phyloP scores from a whole-genome alignment of 2,888 invertebrate species.

The Brachycybe producta region DNA sequence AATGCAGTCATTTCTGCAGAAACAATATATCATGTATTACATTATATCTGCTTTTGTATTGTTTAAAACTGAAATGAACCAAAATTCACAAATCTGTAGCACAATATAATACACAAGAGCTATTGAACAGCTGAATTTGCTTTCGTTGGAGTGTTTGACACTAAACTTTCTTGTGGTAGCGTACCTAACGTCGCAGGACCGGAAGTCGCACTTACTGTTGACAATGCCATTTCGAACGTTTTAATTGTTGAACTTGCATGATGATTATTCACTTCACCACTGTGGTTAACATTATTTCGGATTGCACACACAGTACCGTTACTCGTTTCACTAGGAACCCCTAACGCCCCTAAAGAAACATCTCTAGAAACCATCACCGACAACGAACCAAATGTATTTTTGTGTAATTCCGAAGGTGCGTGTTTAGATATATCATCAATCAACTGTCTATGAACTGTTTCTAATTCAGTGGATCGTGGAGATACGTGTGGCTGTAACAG shows the following conservation, averaged over 20 bases:
- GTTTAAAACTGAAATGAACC: too few relatives aligned
- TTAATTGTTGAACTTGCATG: constrained; percentile 1
- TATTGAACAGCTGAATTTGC: too few relatives aligned
- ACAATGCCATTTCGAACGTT: constrained; percentile 7
- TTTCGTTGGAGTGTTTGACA: too few relatives aligned
- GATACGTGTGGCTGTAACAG: too few relatives aligned
- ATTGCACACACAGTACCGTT: neutral
- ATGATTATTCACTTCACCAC: neutral
- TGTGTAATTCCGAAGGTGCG: neutral
- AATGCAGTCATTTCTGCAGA: too few relatives aligned
- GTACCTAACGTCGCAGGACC: too few relatives aligned
- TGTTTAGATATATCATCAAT: neutral
- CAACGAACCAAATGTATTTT: neutral
- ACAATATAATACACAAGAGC: too few relatives aligned
- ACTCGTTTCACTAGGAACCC: neutral
- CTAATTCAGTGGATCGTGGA: constrained; percentile 3
- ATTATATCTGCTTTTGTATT: too few relatives aligned
- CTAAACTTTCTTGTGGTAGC: too few relatives aligned
- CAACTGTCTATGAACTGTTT: neutral
- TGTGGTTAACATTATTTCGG: neutral
- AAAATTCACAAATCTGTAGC: too few relatives aligned
- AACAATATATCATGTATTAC: too few relatives aligned
- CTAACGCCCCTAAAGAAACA: neutral
- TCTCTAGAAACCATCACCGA: neutral
- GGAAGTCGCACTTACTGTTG: constrained; percentile 1